Conservation (phyloP, 1,140 invertebrate genomes). For the Drosophila seguyi region DNA sequence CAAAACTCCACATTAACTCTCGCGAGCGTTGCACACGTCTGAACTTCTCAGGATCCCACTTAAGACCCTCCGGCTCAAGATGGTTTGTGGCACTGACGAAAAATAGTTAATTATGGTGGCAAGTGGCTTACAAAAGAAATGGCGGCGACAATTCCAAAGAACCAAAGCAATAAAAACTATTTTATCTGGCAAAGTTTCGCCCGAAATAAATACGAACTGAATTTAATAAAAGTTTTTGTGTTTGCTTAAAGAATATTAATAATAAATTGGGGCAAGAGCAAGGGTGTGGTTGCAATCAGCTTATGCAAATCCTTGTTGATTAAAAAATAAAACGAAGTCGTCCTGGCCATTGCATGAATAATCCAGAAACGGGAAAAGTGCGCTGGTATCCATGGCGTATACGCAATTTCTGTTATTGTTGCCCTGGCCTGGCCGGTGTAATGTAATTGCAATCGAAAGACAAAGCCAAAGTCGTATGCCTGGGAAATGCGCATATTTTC, state of each 20-base stretch:
- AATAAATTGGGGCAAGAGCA: conserved; percentile 13
- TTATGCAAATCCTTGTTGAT: conserved; percentile 76
- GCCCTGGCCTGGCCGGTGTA: conserved; percentile 32
- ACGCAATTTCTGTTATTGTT: conserved; percentile 53
- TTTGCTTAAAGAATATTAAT: conserved; percentile 63
- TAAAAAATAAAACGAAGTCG: conserved; percentile 77
- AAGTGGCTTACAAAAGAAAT: conserved; percentile 69
- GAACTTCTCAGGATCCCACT: conserved; percentile 37
- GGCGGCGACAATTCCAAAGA: conserved; percentile 54
- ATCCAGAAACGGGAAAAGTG: conserved; percentile 45
- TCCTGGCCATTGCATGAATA: conserved; percentile 70
- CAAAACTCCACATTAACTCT: conserved; percentile 67
- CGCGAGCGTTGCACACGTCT: conserved; percentile 51
- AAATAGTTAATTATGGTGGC: conserved; percentile 79
- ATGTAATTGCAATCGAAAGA: conserved; percentile 77
- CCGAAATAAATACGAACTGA: conserved; percentile 29
- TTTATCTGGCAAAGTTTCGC: conserved; percentile 68
- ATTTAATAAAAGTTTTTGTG: conserved; percentile 69
- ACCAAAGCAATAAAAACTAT: conserved; percentile 73
- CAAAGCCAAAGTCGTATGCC: conserved; percentile 39
- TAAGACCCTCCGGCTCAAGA: conserved; percentile 36
- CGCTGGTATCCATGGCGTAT: conserved; percentile 29
- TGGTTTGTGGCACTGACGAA: conserved; percentile 58
- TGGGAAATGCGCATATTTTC: conserved; percentile 72
- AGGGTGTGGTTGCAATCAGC: conserved; percentile 66